A percentile compares a stretch with the other conserved stretches of the same genome.
phyloP scores from a whole-genome alignment of 2,888 invertebrate species.

The Endotricha flammealis region DNA sequence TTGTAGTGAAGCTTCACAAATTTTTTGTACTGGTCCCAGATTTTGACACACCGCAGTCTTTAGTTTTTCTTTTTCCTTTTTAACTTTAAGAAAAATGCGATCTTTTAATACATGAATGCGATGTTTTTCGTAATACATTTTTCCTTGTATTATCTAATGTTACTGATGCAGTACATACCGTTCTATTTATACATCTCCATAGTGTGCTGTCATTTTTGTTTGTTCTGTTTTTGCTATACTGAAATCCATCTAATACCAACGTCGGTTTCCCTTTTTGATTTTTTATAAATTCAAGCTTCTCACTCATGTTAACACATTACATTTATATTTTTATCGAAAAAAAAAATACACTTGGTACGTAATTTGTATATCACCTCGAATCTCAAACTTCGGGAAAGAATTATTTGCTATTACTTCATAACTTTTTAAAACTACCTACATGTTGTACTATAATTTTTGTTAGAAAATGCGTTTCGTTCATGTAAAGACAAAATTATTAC shows the following conservation, averaged over 20 bases:
- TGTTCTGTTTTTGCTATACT: background rate
- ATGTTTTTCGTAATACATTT: background rate
- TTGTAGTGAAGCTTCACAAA: background rate
- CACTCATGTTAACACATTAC: too few relatives aligned
- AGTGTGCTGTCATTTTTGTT: background rate
- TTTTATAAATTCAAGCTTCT: background rate
- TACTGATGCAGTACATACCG: background rate
- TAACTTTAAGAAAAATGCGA: background rate
- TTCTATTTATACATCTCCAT: constrained; percentile 1
- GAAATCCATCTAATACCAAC: background rate
- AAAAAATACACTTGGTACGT: too few relatives aligned
- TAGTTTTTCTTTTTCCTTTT: background rate
- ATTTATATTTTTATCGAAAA: too few relatives aligned
- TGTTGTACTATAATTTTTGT: too few relatives aligned
- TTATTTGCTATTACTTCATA: too few relatives aligned
- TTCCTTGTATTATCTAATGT: background rate
- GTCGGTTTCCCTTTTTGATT: background rate
- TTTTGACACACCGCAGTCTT: constrained; percentile 4
- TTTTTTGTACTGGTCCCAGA: constrained; percentile 4
- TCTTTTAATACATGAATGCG: background rate
- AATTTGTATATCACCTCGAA: too few relatives aligned
- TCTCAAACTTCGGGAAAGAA: too few relatives aligned
- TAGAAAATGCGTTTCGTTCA: too few relatives aligned
- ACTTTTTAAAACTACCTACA: too few relatives aligned
- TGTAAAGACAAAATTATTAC: too few relatives aligned